Base-by-base conservation (phyloP, 2,888 invertebrate species). In the Laothoe populi region DNA sequence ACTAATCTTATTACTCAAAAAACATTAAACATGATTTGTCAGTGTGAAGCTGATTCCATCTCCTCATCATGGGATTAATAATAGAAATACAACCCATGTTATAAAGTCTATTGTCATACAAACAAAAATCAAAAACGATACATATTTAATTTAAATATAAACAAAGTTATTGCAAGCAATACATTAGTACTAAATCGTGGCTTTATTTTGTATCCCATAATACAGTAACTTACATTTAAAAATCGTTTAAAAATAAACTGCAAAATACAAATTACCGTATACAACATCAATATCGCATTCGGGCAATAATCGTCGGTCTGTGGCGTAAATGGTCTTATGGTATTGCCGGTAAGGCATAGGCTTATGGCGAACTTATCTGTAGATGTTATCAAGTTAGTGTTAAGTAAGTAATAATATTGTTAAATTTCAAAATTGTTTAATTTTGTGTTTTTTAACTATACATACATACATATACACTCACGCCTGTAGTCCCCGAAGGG, bases 251-350 rank as follows among this genome's bases (percentile, higher is more conserved):
- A 77, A 78, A 79, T 81, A 81, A 80, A 81, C 81, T 79, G 81
- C 81, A 75, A 86, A 78, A 82, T 83, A 89, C 88, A 90, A 91
- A 90, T 90, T 87, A 86, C 84, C 75, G 78, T 81, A 85, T 79
- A 80, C 84, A 77, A 78, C 86, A 85, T 88, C 87, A 82, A 86
- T 90, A 89, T 87, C 76, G 83, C 77, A 84, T 84, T 81, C 84
- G 72, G 72, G 85, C 82, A 86, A 90, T 90, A 87, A 91, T 88
- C 88, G 86, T 90, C 86, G 84, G 86, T 88, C 84, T 86, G 84
- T 86, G 78, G 82, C 83, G 74, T 86, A 86, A 89, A 89, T 84
- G 84, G 83, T 80, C 75, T 81, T 79, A 73, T 61, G 64, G 48
- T n/a, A 11, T 0, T 63, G 69, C 74, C 65, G 11, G 1, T 59